Conservation (phyloP, 2,113 vertebrate species). For the Rousettus leschenaultii region DNA sequence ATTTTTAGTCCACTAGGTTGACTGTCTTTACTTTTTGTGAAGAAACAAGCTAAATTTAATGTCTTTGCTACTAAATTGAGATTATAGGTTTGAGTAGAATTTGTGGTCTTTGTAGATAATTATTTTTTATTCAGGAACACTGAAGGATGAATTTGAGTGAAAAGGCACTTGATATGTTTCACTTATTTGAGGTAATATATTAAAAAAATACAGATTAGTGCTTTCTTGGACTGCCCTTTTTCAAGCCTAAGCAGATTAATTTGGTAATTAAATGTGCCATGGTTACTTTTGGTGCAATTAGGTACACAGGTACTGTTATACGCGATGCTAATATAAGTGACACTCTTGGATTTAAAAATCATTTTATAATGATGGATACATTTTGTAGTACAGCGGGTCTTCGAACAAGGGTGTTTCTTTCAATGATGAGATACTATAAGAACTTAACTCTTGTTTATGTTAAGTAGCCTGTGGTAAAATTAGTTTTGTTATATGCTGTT, state of each 20-base stretch:
- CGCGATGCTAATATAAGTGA: not conserved
- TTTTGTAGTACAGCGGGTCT: not conserved
- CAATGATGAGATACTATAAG: not conserved
- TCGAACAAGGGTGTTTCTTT: not conserved
- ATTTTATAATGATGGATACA: not conserved
- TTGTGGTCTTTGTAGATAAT: constrained; percentile 14
- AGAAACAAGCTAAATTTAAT: constrained; percentile 43
- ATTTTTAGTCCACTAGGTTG: not conserved
- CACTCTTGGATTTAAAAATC: not conserved
- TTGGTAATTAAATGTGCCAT: constrained; percentile 34
- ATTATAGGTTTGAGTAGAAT: not conserved
- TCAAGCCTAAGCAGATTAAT: constrained; percentile 24
- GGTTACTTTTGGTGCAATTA: not conserved
- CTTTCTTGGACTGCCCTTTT: not conserved
- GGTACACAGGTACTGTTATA: not conserved
- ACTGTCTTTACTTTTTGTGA: constrained; percentile 23
- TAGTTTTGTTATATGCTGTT: not conserved
- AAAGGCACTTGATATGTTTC: constrained; percentile 15
- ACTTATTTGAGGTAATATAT: constrained; percentile 7
- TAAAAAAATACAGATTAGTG: not conserved
- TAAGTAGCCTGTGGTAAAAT: not conserved
- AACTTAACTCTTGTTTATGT: not conserved
- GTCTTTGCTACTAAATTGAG: constrained; percentile 3
- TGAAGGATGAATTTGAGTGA: not conserved
- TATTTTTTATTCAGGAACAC: constrained; percentile 15